Base-by-base conservation (phyloP, 2,888 invertebrate species). In the Acronicta psi region DNA sequence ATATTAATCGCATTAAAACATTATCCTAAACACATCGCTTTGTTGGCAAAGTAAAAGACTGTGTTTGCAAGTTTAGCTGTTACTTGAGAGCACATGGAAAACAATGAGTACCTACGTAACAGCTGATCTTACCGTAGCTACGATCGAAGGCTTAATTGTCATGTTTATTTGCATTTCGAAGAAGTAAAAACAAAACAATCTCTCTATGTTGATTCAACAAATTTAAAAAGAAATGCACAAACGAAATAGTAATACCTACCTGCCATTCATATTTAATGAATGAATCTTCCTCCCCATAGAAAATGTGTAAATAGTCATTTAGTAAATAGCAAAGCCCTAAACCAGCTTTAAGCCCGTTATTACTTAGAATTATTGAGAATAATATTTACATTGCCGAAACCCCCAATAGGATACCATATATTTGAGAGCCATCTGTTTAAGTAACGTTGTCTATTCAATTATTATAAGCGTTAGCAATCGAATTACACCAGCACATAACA, bases 1-100 rank as follows among this genome's bases (percentile, higher is more conserved):
- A 91, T 91, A 89, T 83, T 83, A 80, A 89, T 81, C 85, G 89
- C 93, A 91, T 90, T 84, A 75, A 83, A 83, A 83, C 88, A 91
- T 89, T 88, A 85, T 86, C 84, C 87, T 81, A 75, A 89, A 88
- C 91, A 92, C 92, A 93, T 93, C 87, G 94, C 93, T 94, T 93
- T 87, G 79, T 89, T 86, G 85, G 90, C 88, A 88, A 86, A 81
- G 79, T 80, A 82, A 85, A 75, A 71, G 77, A 79, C 61, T 74
- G 75, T 77, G 76, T 79, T 70, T 64, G 69, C 73, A 89, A 91
- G 91, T 82, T 91, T 92, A 90, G 91, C 89, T 89, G 90, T 92
- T 85, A 81, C 78, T 60, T 64, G 41, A 65, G 46, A 64, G 59
- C 71, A 59, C 54, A 59, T 42, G 47, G 54, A 59, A 59, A 67